These are phyloP conservation scores for Zosterops japonicus DNA, from an alignment of 2,113 vertebrate genomes.

Conservation along the genomic window DNA sequence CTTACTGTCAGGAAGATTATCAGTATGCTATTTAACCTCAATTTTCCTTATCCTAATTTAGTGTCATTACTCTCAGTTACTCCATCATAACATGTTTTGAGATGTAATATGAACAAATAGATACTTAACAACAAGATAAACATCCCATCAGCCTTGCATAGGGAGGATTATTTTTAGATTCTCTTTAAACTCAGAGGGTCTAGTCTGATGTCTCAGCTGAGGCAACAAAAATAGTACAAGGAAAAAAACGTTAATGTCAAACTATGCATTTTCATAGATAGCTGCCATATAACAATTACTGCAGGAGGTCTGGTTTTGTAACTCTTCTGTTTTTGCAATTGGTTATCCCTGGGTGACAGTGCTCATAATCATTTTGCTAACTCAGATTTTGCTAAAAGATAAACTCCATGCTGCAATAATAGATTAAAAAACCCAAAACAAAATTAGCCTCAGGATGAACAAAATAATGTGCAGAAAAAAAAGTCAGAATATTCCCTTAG, in stretches of 20 bases:
- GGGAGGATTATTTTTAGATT: neutral
- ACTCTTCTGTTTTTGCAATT: neutral
- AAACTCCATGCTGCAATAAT: neutral
- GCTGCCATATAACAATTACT: neutral
- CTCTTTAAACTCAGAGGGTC: neutral
- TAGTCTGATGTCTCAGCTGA: neutral
- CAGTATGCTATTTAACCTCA: neutral
- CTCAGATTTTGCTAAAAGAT: neutral
- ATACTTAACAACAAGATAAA: neutral
- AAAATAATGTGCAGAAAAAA: neutral
- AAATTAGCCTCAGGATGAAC: neutral
- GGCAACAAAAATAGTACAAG: neutral
- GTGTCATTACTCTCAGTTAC: neutral
- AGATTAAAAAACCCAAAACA: neutral
- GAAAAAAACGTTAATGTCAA: neutral
- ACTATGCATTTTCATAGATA: neutral
- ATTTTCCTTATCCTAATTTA: neutral
- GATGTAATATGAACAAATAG: neutral
- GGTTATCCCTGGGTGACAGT: neutral
- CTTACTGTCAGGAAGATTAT: constrained; percentile 1
- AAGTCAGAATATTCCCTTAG: neutral
- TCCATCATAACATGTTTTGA: constrained; percentile 20
- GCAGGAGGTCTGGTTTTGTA: neutral
- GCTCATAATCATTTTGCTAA: neutral
- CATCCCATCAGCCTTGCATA: neutral